Evolutionary conservation across 2,113 vertebrate genomes (phyloP), one percentile per base, ranked within the genome.

Genomic region (Polyodon spathula): DNA sequence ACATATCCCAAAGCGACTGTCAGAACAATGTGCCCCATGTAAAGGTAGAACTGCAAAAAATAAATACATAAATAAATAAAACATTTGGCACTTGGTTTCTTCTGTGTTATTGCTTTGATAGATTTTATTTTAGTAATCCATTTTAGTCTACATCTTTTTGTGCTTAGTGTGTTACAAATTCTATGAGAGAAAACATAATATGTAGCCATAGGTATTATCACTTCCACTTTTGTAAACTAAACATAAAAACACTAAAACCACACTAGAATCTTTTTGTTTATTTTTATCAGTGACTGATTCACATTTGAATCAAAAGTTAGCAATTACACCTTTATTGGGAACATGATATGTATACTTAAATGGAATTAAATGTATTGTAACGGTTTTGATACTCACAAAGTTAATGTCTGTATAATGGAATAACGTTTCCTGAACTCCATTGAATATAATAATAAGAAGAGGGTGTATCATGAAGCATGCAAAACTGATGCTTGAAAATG

Each of bases 381-480:
- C n/a, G n/a, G n/a, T n/a, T n/a, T n/a, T n/a, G 38, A 2, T 7
- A 67, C 88, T 90, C 59, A 90, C 92, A 81, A 89, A 86, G 76
- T 86, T 92, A 54, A 79, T 64, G 68, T 90, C 83, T 0, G 82
- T 80, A 69, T 90, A 92, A 71, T 92, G 90, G 38, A 86, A 75
- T 0, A 82, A 73, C 0, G 86, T 90, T 62, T 92, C 90, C 65
- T 91, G 92, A n/a, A 85, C 71, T 11, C 88, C 84, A 0, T 81
- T 82, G 66, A 90, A 89, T 9, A 90, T 57, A n/a, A 86, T 64
- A 44, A 92, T 92, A 60, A 91, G 65, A 8, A 88, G 44, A 0
- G 88, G 92, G 61, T 92, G 92, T 40, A 76, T 70, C 54, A 93
- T 63, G 71, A 89, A 93, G 67, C 89, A 90, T 5, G 91, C 87